phyloP scores from a whole-genome alignment of 2,113 vertebrate species.

The Carollia perspicillata region DNA sequence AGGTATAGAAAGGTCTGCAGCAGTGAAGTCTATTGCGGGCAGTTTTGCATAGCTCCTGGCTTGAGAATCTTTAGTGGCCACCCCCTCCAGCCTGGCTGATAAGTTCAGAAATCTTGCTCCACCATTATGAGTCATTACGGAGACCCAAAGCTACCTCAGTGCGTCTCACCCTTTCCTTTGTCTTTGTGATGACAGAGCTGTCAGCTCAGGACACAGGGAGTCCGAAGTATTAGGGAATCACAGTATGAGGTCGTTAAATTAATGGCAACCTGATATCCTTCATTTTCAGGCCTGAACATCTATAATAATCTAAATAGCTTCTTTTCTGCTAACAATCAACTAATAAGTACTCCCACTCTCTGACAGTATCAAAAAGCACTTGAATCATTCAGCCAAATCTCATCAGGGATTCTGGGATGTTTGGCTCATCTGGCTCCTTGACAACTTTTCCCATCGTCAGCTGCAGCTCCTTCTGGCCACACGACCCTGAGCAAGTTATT shows the following conservation, averaged over 20 bases:
- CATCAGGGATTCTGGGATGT: background rate
- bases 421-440: background rate
- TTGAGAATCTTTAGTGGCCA: background rate
- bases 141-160: background rate
- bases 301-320: conserved; percentile 5
- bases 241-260: background rate
- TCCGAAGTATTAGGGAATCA: background rate
- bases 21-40: background rate
- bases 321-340: conserved; percentile 26
- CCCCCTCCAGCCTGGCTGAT: background rate
- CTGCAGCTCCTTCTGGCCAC: background rate
- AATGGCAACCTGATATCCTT: background rate
- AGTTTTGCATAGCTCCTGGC: background rate
- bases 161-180: background rate
- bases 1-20: background rate
- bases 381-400: background rate
- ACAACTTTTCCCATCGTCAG: background rate
- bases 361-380: conserved; percentile 21
- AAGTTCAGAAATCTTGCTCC: background rate
- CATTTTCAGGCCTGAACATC: background rate
- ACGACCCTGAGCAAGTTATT: background rate
- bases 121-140: conserved; percentile 3
- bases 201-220: background rate
- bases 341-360: background rate
- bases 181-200: background rate